phyloP scores from a whole-genome alignment of 2,113 vertebrate genomes.

The Myotis davidii region DNA sequence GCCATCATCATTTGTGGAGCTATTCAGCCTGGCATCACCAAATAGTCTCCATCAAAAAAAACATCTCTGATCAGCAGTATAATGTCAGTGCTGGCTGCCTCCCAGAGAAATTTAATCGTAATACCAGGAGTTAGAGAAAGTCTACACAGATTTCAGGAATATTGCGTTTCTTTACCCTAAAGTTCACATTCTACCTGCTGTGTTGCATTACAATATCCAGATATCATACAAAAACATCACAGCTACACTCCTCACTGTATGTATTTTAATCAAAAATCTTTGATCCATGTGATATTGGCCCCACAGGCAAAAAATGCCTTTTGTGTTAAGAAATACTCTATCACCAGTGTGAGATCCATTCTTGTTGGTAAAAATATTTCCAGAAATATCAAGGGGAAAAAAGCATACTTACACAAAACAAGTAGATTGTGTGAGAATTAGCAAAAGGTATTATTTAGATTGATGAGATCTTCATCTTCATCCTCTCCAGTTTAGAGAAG shows the following conservation, averaged over 20 bases:
- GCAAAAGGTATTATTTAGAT: background rate
- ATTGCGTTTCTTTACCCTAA: constrained; percentile 64
- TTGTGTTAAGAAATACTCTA: constrained; percentile 49
- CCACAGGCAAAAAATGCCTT: constrained; percentile 51
- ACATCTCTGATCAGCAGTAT: background rate
- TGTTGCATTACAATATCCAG: constrained; percentile 68
- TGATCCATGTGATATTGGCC: constrained; percentile 50
- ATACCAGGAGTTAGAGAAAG: constrained; percentile 55
- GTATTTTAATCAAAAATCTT: constrained; percentile 70
- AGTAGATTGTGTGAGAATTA: constrained; percentile 8
- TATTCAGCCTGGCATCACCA: background rate
- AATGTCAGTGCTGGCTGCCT: constrained; percentile 7
- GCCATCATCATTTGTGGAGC: background rate
- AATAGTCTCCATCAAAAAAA: constrained; percentile 49
- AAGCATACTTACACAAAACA: background rate
- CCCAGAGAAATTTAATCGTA: constrained; percentile 62
- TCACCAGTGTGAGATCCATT: background rate
- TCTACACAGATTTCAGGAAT: constrained; percentile 52
- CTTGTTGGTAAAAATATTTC: background rate
- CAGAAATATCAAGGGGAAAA: background rate
- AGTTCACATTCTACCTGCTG: constrained; percentile 50
- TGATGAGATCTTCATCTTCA: background rate
- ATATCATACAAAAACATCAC: constrained; percentile 54
- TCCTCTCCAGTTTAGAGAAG: background rate
- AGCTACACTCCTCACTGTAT: constrained; percentile 50